Percentiles rank a stretch among this genome's conserved stretches.
Evolutionary conservation across 1,140 invertebrate species (phyloP).

Genomic region (Bathynomus jamesi): DNA sequence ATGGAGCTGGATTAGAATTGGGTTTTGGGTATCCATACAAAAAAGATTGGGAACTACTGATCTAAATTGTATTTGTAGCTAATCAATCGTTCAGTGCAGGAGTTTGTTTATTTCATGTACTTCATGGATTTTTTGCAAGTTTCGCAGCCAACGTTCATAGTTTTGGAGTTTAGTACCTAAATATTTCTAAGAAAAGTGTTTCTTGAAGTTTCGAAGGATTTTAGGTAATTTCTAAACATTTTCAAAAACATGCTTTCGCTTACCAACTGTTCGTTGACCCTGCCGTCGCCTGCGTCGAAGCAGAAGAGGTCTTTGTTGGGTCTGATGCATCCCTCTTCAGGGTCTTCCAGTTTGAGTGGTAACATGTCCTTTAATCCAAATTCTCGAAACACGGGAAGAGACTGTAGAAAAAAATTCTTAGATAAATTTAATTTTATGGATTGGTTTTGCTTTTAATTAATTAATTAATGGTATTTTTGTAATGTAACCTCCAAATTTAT

Average conservation of each 20-base stretch:
- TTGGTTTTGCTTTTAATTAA: too few species aligned
- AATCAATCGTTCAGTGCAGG: not conserved
- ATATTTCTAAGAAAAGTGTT: not conserved
- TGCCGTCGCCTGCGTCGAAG: constrained; percentile 81
- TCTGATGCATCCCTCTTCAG: constrained; percentile 84
- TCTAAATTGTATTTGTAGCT: too few species aligned
- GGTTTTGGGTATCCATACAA: too few species aligned
- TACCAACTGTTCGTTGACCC: constrained; percentile 80
- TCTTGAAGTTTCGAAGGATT: too few species aligned
- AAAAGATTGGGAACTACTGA: too few species aligned
- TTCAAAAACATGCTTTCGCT: not conserved
- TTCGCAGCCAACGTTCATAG: too few species aligned
- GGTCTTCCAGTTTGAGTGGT: constrained; percentile 79
- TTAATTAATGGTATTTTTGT: too few species aligned
- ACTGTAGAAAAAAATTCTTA: constrained; percentile 34
- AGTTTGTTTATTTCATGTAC: not conserved
- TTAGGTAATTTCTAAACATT: not conserved
- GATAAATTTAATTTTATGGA: too few species aligned
- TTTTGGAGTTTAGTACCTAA: too few species aligned
- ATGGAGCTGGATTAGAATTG: too few species aligned
- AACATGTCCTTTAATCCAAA: constrained; percentile 80
- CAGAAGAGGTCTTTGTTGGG: constrained; percentile 75
- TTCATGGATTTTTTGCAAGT: not conserved
- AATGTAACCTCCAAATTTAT: too few species aligned
- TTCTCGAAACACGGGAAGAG: constrained; percentile 65